phyloP scores from a whole-genome alignment of 2,113 vertebrate species.

The Eubucco bourcierii region DNA sequence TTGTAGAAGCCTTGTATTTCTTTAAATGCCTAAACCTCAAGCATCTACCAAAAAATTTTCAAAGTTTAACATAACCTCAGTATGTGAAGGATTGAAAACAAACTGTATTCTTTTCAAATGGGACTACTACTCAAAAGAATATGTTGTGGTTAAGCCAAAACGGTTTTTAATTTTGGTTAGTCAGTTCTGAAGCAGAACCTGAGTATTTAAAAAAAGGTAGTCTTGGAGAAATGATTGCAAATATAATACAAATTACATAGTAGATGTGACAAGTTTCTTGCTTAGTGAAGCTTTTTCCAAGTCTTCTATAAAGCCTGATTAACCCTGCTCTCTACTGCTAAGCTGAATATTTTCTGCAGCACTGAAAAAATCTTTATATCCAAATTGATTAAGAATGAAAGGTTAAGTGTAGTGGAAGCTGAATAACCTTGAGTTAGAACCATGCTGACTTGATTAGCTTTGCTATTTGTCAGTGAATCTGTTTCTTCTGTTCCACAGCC shows the following conservation, averaged over 20 bases:
- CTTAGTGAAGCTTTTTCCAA: background rate
- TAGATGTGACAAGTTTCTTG: background rate
- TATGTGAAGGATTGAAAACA: background rate
- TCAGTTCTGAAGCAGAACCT: background rate
- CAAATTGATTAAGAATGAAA: background rate
- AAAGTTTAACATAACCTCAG: background rate
- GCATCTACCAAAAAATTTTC: background rate
- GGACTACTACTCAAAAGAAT: background rate
- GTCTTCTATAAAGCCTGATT: background rate
- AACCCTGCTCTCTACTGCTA: background rate
- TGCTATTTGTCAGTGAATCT: background rate
- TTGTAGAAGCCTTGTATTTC: background rate
- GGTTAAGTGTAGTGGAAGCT: background rate
- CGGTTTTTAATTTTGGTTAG: background rate
- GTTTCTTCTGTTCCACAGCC: constrained; percentile 78
- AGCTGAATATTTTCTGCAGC: background rate
- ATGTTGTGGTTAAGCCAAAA: background rate
- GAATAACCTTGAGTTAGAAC: background rate
- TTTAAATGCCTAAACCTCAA: background rate
- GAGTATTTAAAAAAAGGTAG: background rate
- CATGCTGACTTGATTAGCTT: background rate
- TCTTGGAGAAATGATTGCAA: background rate
- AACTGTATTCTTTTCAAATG: background rate
- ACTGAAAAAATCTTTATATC: background rate
- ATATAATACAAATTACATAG: background rate